These are phyloP conservation scores for Puffinus mauretanicus DNA, from an alignment of 2,113 vertebrate genomes.

Conservation along the genomic window DNA sequence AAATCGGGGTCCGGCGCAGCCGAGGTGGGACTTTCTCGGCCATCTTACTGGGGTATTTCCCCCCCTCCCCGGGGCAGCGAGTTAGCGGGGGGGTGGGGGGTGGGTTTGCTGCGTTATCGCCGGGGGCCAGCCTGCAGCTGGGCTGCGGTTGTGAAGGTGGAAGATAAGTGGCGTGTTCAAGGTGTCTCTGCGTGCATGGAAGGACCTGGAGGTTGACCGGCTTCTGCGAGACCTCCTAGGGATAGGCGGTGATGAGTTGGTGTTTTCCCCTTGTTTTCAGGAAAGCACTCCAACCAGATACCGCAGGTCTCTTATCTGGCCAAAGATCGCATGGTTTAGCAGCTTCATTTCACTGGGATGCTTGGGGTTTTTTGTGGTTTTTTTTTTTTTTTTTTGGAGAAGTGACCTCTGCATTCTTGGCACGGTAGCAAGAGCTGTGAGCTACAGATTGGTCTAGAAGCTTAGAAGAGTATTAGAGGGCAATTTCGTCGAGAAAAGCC, in stretches of 20 bases:
- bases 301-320: background rate
- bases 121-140: background rate
- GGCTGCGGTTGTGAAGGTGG: background rate
- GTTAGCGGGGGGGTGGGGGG: background rate
- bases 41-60: background rate
- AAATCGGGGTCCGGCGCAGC: background rate
- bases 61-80: accelerated
- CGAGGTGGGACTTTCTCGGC: background rate
- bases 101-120: background rate
- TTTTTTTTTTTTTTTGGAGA: background rate
- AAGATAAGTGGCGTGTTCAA: background rate
- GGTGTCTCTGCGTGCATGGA: background rate
- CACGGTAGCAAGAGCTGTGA: background rate
- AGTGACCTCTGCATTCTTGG: slow-evolving; percentile 45
- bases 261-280: background rate
- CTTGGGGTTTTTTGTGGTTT: too few species aligned
- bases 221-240: background rate
- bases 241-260: background rate
- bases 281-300: background rate
- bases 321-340: background rate
- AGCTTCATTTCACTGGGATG: background rate
- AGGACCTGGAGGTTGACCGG: background rate
- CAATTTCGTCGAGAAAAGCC: background rate
- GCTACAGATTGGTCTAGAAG: background rate
- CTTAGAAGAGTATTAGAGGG: background rate